Percentiles rank a stretch among this genome's conserved stretches.
Evolutionary conservation across 2,113 vertebrate species (phyloP).

Genomic region (Conger conger): DNA sequence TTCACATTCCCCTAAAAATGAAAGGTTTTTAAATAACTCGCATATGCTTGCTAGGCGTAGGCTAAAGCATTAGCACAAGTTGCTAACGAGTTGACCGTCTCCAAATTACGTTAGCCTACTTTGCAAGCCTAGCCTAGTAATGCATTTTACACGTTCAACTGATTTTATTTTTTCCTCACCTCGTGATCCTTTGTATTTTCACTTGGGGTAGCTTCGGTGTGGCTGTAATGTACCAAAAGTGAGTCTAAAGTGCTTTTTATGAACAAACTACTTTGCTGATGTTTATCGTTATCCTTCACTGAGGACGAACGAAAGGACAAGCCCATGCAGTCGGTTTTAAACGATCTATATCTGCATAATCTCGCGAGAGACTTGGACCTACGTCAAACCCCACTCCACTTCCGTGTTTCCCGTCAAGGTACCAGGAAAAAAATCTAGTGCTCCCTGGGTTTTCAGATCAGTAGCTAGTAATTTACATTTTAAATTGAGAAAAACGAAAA

Average conservation of each 20-base stretch:
- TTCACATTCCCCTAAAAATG: no score
- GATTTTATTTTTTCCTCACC: neutral
- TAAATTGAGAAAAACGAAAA: no score
- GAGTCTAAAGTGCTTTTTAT: neutral
- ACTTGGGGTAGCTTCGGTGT: neutral
- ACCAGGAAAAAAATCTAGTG: neutral
- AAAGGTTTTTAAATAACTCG: no score
- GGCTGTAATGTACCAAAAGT: neutral
- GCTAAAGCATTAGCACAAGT: neutral
- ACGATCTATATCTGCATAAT: neutral
- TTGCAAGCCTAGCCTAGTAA: neutral
- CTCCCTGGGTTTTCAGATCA: neutral
- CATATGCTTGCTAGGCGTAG: no score
- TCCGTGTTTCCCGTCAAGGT: neutral
- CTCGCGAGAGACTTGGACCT: constrained; percentile 57
- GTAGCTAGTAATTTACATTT: no score
- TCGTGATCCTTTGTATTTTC: neutral
- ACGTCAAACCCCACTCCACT: neutral
- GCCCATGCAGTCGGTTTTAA: constrained; percentile 44
- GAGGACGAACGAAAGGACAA: constrained; percentile 73
- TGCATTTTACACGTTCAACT: neutral
- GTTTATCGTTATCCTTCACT: constrained; percentile 70
- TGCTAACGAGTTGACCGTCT: neutral
- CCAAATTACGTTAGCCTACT: neutral
- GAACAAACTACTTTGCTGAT: neutral